phyloP scores from a whole-genome alignment of 2,888 invertebrate species.

The Cylloceria caligata region DNA sequence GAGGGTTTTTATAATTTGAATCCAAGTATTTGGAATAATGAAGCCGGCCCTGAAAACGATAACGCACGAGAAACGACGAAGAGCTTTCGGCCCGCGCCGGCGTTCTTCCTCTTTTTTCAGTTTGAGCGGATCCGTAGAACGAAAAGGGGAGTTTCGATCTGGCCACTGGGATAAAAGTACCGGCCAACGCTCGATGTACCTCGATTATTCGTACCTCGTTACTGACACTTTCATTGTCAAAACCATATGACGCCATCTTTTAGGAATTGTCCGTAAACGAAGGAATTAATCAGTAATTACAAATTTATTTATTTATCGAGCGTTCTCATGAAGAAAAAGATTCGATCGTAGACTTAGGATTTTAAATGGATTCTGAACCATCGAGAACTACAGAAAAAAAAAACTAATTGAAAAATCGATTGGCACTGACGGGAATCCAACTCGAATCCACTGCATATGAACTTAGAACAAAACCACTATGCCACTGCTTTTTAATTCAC shows the following conservation, averaged over 20 bases:
- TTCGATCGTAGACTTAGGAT: too few species aligned
- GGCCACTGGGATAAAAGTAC: background rate
- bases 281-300: background rate
- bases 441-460: background rate
- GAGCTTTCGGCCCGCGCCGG: constrained; percentile 56
- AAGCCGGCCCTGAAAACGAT: constrained; percentile 30
- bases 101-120: constrained; percentile 11
- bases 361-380: background rate
- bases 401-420: background rate
- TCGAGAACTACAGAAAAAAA: background rate
- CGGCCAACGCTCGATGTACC: background rate
- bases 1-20: background rate
- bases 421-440: background rate
- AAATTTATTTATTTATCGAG: background rate
- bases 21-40: constrained; percentile 5
- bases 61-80: constrained; percentile 52
- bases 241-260: constrained; percentile 17
- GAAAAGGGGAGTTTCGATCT: background rate
- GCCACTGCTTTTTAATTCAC: background rate
- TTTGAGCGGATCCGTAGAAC: background rate
- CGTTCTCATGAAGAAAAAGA: too few species aligned
- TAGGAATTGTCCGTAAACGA: background rate
- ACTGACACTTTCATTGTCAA: background rate
- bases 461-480: background rate
- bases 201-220: background rate